Evolutionary conservation across 2,797 vertebrate species (phyloP), one percentile per base, ranked within the genome.

Genomic region (Remorina albescens): DNA sequence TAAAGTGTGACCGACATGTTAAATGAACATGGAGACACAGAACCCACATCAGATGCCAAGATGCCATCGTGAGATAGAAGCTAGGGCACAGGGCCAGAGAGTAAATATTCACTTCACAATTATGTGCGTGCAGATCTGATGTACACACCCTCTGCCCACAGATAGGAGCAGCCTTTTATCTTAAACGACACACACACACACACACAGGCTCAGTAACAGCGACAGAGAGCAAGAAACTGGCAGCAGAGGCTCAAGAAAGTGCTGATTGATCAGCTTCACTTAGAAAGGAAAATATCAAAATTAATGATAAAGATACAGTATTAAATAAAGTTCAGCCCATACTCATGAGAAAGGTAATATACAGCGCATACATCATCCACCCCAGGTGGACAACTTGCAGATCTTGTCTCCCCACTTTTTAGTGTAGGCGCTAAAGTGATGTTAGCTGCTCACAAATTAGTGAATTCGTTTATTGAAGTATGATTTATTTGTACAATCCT

Each of bases 111-210:
- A 68, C 80, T 88, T 77, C 63, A 76, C 58, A 66, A 86, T 87
- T 76, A 71, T 74, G 68, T 89, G 86, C 78, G 82, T 90, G 86
- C 84, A 80, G 86, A 84, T 87, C 64, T 84, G 65, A 74, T 76
- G 82, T 78, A 85, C 90, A 92, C 88, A 73, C 91, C 89, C 88
- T 90, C 71, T 78, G 60, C 80, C 86, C 87, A 90, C 81, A 87
- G 87, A 92, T 91, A 91, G 89, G 72, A 83, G 66, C 74, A 86
- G 84, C 51, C 78, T 78, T 92, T 90, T 85, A 91, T 87, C 88
- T 86, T 37, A 59, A 51, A 78, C 75, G 32, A 37, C 13, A 59
- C 36, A 50, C 44, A 42, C 36, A 56, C 51, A 56, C 32, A 56
- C 53, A 56, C 54, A 54, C 28, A 41, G 67, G 57, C 68, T 67